A percentile compares a stretch with the other conserved stretches of the same genome.
Evolutionary conservation across 2,888 invertebrate species (phyloP).

Genomic region (Acleris laterana): DNA sequence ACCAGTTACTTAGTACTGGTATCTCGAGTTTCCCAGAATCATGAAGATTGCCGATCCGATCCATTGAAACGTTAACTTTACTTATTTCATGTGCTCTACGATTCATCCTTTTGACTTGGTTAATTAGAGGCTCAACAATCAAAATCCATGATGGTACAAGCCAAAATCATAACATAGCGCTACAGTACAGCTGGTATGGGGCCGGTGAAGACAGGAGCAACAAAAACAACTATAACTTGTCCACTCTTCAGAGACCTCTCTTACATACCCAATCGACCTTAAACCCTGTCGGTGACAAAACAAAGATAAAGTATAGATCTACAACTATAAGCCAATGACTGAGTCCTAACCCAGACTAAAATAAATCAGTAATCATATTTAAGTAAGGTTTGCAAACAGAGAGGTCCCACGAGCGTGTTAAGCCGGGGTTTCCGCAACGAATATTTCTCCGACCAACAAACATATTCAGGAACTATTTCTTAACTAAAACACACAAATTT

Average conservation of each 20-base stretch:
- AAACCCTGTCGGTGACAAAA: not conserved
- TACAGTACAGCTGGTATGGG: conserved; percentile 58
- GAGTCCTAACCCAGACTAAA: conserved; percentile 2
- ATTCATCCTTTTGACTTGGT: too few relatives aligned
- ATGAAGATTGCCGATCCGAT: too few relatives aligned
- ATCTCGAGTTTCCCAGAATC: too few relatives aligned
- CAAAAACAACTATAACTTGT: conserved; percentile 58
- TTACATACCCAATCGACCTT: conserved; percentile 33
- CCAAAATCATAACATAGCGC: conserved; percentile 48
- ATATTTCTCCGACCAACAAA: not conserved
- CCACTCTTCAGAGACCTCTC: conserved; percentile 60
- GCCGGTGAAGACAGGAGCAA: conserved; percentile 80
- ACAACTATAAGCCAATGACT: conserved; percentile 16
- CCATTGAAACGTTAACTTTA: too few relatives aligned
- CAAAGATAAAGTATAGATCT: not conserved
- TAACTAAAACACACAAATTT: too few relatives aligned
- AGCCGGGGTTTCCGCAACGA: not conserved
- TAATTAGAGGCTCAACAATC: too few relatives aligned
- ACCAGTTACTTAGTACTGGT: too few relatives aligned
- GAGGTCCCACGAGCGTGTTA: conserved; percentile 45
- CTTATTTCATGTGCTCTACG: too few relatives aligned
- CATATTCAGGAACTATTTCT: too few relatives aligned
- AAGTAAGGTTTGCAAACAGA: conserved; percentile 12
- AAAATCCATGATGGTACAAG: conserved; percentile 19
- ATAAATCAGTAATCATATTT: not conserved